Evolutionary conservation across 2,888 invertebrate species (phyloP).

Genomic region (Andrena marginata): DNA sequence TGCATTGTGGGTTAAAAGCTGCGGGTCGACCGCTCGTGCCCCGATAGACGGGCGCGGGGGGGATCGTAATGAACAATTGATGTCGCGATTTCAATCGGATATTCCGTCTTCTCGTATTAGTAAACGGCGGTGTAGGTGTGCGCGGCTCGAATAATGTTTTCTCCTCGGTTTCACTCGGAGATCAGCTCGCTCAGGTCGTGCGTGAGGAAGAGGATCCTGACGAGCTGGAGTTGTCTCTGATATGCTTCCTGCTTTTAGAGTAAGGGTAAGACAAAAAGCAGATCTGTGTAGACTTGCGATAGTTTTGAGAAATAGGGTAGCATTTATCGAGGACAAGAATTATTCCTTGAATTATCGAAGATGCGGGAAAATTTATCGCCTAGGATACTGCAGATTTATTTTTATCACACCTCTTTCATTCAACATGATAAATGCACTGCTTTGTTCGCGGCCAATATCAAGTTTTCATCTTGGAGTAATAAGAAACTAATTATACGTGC

Average conservation of each 20-base stretch:
- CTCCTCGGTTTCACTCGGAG: conserved; percentile 33
- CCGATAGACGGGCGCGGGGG: conserved; percentile 9
- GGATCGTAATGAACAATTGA: conserved; percentile 49
- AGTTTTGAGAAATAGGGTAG: too few species aligned
- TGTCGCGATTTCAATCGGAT: conserved; percentile 57
- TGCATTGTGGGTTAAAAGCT: conserved; percentile 44
- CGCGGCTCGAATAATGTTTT: conserved; percentile 31
- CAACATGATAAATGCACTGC: too few species aligned
- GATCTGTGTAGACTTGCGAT: too few species aligned
- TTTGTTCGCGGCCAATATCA: too few species aligned
- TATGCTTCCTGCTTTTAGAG: neutral
- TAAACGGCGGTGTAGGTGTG: conserved; percentile 25
- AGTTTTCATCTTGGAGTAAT: too few species aligned
- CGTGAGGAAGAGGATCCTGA: neutral
- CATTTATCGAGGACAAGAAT: too few species aligned
- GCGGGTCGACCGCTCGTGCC: conserved; percentile 13
- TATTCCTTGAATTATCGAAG: neutral
- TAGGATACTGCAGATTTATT: too few species aligned
- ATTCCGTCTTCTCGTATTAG: conserved; percentile 32
- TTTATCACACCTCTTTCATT: too few species aligned
- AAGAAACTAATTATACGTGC: too few species aligned
- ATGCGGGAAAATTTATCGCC: too few species aligned
- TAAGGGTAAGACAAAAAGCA: too few species aligned
- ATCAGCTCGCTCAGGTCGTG: neutral
- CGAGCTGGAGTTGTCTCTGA: neutral